Evolutionary conservation across 64 coral and sea anemone species (phyloP).

Genomic region (Montipora capricornis): DNA sequence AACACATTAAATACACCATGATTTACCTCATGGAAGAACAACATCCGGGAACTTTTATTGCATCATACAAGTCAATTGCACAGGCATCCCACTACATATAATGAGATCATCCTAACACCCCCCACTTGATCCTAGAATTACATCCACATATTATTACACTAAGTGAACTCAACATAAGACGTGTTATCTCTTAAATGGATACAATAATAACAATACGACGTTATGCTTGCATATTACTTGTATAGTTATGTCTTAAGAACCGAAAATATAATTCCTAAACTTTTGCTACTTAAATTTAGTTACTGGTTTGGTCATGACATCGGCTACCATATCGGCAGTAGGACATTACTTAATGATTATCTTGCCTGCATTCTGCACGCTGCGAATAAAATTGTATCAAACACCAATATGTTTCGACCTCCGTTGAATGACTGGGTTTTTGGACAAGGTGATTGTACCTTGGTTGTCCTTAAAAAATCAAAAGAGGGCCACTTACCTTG

Average conservation of each 20-base stretch:
- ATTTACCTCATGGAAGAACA: not conserved
- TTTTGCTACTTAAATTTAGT: conserved; percentile 44
- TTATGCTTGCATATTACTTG: not conserved
- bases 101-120: not conserved
- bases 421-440: conserved; percentile 39
- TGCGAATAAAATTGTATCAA: conserved; percentile 48
- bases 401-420: conserved; percentile 58
- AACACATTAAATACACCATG: too few relatives aligned
- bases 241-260: not conserved
- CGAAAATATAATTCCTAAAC: conserved; percentile 36
- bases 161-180: not conserved
- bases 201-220: not conserved
- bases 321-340: conserved; percentile 35
- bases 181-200: not conserved
- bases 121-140: conserved; percentile 1
- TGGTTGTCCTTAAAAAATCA: conserved; percentile 62
- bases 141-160: not conserved
- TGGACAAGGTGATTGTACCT: conserved; percentile 54
- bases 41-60: not conserved
- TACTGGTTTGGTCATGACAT: conserved; percentile 47
- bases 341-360: conserved; percentile 28
- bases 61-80: not conserved
- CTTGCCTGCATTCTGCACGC: not conserved
- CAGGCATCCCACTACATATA: not conserved
- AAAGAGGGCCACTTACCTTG: conserved; percentile 17